Percentiles rank a stretch among this genome's conserved stretches.
phyloP scores from a whole-genome alignment of 2,113 vertebrate genomes.

The Pseudopipra pipra region DNA sequence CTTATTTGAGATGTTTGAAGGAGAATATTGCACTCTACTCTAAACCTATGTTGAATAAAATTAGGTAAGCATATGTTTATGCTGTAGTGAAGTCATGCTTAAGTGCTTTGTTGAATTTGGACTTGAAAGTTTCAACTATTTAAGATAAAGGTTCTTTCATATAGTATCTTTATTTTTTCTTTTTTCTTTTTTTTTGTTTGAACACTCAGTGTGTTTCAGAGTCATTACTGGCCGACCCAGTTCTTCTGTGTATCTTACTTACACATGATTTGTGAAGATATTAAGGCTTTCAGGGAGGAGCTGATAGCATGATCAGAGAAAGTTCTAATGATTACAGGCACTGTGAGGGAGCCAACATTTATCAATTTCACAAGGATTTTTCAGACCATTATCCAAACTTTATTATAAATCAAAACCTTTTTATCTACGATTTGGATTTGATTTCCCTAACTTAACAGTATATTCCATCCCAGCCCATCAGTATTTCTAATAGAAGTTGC shows the following conservation, averaged over 20 bases:
- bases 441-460: neutral
- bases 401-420: neutral
- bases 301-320: neutral
- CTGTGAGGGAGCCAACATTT: neutral
- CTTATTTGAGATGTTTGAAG: neutral
- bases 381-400: neutral
- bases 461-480: neutral
- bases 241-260: neutral
- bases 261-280: neutral
- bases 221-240: neutral
- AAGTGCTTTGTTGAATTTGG: neutral
- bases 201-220: neutral
- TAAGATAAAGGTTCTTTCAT: neutral
- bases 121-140: neutral
- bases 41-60: neutral
- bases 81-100: neutral
- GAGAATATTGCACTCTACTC: neutral
- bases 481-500: neutral
- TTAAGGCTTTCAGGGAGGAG: neutral
- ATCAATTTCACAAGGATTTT: neutral
- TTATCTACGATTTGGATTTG: neutral
- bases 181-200: neutral
- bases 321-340: neutral
- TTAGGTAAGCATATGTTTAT: neutral
- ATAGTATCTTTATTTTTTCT: neutral